Evolutionary conservation across 2,113 vertebrate species (phyloP).

Genomic region (Etia nguti): DNA sequence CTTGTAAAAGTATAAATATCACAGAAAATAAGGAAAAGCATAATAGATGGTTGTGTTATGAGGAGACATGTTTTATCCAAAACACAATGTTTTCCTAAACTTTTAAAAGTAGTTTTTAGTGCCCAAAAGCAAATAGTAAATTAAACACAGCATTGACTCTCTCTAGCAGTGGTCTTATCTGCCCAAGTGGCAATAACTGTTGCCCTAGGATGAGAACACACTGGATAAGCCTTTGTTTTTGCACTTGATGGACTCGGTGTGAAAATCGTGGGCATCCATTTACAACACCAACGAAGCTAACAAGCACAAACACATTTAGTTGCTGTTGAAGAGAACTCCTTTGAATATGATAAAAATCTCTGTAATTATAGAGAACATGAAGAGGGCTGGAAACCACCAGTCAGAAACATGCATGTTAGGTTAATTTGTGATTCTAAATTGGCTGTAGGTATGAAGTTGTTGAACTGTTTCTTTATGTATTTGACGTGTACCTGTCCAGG

Average conservation of each 20-base stretch:
- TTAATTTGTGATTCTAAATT: rapidly evolving
- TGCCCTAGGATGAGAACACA: background rate
- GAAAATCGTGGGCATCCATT: rapidly evolving
- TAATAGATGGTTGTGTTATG: rapidly evolving
- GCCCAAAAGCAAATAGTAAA: background rate
- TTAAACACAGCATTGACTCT: background rate
- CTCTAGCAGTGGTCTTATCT: background rate
- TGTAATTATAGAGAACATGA: background rate
- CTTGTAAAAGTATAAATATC: background rate
- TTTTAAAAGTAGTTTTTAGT: background rate
- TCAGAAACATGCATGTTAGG: background rate
- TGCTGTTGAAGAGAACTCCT: background rate
- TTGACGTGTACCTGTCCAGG: rapidly evolving
- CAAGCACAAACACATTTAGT: background rate
- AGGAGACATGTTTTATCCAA: background rate
- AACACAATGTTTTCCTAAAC: background rate
- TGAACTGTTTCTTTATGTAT: rapidly evolving
- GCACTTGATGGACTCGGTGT: background rate
- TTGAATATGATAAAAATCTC: background rate
- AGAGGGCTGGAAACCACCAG: background rate
- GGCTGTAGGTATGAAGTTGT: background rate
- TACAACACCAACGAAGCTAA: background rate
- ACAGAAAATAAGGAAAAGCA: background rate
- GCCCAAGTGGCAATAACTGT: background rate
- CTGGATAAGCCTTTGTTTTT: background rate